Percentiles rank a stretch among this genome's conserved stretches.
These are phyloP conservation scores for Hemiscyllium ocellatum DNA, from an alignment of 2,113 vertebrate species.

Conservation along the genomic window DNA sequence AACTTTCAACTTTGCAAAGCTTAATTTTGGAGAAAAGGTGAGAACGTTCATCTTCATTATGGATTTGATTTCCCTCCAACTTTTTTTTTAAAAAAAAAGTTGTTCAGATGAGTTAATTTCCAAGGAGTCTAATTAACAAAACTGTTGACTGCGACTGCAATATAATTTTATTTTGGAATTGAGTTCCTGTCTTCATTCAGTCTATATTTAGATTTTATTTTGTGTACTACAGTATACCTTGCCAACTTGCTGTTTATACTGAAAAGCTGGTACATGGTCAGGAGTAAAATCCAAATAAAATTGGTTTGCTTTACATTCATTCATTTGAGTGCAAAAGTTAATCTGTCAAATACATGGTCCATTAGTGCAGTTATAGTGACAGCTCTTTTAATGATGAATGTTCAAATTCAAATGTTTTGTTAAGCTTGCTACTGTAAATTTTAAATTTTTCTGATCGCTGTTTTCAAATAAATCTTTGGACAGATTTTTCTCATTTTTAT, in stretches of 20 bases:
- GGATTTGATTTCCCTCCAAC: background rate
- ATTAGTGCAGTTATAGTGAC: background rate
- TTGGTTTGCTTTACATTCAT: background rate
- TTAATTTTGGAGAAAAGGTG: constrained; percentile 84
- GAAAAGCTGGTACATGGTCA: background rate
- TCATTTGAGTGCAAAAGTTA: background rate
- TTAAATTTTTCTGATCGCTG: background rate
- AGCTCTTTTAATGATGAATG: background rate
- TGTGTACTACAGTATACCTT: background rate
- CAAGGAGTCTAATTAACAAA: background rate
- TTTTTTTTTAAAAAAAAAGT: background rate
- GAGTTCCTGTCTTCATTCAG: background rate
- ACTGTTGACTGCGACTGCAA: background rate
- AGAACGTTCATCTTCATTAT: background rate
- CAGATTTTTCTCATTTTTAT: no score
- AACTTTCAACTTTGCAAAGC: constrained; percentile 81
- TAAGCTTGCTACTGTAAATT: background rate
- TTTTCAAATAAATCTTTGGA: background rate
- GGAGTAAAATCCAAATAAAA: background rate
- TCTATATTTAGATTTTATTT: background rate
- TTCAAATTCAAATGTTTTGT: background rate
- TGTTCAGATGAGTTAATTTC: background rate
- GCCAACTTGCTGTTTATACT: background rate
- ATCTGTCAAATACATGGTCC: background rate
- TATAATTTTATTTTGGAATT: background rate